Conservation (phyloP, 2,113 vertebrate genomes). For the Albula glossodonta region DNA sequence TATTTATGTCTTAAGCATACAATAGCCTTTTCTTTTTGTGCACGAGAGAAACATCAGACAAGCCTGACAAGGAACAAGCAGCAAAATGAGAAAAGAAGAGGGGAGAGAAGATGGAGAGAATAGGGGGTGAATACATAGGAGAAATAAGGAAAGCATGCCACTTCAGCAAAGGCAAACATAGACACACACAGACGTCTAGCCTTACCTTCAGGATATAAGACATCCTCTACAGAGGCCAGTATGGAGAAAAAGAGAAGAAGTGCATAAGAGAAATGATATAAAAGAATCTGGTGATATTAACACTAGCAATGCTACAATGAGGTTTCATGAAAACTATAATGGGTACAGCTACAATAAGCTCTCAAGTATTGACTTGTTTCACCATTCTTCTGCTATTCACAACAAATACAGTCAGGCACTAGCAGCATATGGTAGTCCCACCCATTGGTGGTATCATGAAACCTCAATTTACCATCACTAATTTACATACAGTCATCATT, state of each 20-base stretch:
- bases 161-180: constrained; percentile 56
- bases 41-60: constrained; percentile 36
- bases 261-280: constrained; percentile 12
- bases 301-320: too few species aligned
- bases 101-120: constrained; percentile 30
- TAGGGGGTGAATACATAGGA: neutral
- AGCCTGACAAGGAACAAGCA: neutral
- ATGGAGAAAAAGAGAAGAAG: constrained; percentile 81
- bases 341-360: too few species aligned
- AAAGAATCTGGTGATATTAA: neutral
- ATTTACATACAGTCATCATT: constrained; percentile 19
- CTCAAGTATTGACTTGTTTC: too few species aligned
- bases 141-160: constrained; percentile 16
- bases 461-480: too few species aligned
- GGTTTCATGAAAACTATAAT: too few species aligned
- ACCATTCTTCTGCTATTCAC: too few species aligned
- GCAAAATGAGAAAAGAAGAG: constrained; percentile 36
- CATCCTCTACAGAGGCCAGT: constrained; percentile 96
- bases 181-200: constrained; percentile 65
- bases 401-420: too few species aligned
- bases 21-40: neutral
- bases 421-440: too few species aligned
- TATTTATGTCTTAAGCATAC: neutral
- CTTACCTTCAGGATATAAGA: constrained; percentile 99
- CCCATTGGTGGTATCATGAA: too few species aligned